These are phyloP conservation scores for Macquaria ambigua DNA, from an alignment of 2,113 vertebrate species.

Conservation along the genomic window DNA sequence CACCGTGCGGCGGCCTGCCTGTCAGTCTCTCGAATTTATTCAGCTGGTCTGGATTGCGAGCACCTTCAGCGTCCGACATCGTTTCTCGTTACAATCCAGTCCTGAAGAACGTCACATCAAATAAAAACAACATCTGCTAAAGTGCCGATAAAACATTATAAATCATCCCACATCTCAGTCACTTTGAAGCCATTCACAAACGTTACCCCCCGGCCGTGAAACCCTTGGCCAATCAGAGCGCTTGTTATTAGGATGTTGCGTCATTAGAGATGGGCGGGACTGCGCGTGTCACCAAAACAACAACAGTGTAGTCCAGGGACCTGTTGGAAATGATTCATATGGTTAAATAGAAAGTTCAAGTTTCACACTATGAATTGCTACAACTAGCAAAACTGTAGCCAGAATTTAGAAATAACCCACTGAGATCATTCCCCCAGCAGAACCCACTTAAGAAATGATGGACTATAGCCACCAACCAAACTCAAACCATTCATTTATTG, in stretches of 20 bases:
- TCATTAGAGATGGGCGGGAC: conserved; percentile 36
- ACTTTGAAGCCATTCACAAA: conserved; percentile 73
- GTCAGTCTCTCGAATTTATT: conserved; percentile 90
- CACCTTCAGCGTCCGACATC: conserved; percentile 80
- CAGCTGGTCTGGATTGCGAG: conserved; percentile 79
- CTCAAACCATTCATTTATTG: no score
- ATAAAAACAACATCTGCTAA: conserved; percentile 58
- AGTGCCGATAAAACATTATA: conserved; percentile 62
- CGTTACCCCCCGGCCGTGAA: conserved; percentile 34
- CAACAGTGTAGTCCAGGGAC: background rate
- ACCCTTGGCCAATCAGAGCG: conserved; percentile 73
- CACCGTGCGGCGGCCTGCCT: conserved; percentile 86
- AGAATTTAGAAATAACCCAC: no score
- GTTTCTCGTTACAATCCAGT: conserved; percentile 58
- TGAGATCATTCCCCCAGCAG: no score
- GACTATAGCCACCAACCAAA: no score
- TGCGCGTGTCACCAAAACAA: conserved; percentile 43
- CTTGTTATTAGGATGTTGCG: conserved; percentile 70
- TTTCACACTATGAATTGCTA: no score
- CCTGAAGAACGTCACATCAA: conserved; percentile 47
- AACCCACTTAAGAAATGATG: no score
- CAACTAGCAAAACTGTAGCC: no score
- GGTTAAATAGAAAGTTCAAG: background rate
- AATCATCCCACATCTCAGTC: conserved; percentile 59
- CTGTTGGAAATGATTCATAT: background rate